A percentile compares a stretch with the other conserved stretches of the same genome.
Conservation (phyloP, 2,113 vertebrate genomes). For the Baryphthengus martii region DNA sequence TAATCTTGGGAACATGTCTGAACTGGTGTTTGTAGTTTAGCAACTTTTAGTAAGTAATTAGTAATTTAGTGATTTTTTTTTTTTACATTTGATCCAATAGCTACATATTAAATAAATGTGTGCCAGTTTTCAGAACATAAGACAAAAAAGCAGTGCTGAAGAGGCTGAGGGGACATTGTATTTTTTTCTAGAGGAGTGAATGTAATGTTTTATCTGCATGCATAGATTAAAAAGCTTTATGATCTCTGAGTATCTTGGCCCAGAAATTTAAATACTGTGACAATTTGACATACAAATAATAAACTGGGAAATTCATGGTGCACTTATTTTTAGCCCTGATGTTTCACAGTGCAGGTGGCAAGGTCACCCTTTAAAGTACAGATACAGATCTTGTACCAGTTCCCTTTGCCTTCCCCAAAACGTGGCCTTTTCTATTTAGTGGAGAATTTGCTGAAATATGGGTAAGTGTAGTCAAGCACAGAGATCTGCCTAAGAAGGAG, state of each 20-base stretch:
- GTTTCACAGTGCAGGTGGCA: background rate
- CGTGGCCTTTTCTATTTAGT: rapidly evolving
- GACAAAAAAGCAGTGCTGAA: background rate
- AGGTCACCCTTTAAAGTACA: background rate
- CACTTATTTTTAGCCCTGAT: background rate
- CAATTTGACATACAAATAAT: background rate
- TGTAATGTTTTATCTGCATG: rapidly evolving
- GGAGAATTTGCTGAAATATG: background rate
- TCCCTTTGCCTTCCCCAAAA: background rate
- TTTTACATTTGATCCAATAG: background rate
- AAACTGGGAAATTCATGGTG: background rate
- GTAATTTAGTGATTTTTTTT: no score
- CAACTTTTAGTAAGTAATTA: no score
- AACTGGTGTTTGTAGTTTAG: background rate
- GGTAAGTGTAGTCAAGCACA: background rate
- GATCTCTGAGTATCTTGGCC: background rate
- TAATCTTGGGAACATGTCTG: background rate
- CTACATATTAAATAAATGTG: background rate
- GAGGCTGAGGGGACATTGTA: background rate
- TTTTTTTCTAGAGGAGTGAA: background rate
- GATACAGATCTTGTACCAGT: rapidly evolving
- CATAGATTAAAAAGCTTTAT: background rate
- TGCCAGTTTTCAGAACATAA: background rate
- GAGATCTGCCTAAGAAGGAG: background rate
- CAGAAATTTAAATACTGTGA: background rate